These are phyloP conservation scores for Ophiothrix spiculata DNA, from an alignment of 35 echinoderm and acorn worm genomes.

Conservation along the genomic window DNA sequence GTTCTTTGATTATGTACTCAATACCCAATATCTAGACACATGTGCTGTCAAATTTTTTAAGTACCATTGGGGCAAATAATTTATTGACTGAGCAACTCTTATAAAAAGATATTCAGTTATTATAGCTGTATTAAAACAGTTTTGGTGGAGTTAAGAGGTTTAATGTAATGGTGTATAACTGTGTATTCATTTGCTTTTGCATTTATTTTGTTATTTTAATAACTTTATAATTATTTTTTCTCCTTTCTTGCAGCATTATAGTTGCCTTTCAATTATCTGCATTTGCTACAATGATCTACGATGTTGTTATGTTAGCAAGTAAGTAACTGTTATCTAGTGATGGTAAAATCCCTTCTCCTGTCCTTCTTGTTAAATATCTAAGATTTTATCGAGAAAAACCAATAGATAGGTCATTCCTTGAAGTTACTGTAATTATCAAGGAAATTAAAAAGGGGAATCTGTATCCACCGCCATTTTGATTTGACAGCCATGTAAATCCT, in stretches of 20 bases:
- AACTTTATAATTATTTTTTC: background rate
- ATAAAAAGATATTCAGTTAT: no score
- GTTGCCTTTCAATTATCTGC: conserved; percentile 36
- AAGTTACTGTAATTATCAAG: no score
- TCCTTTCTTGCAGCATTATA: conserved; percentile 19
- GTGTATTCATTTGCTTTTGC: background rate
- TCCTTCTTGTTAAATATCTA: no score
- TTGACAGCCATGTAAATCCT: no score
- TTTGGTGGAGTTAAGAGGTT: background rate
- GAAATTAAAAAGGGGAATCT: no score
- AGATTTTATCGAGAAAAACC: no score
- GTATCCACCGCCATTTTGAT: no score
- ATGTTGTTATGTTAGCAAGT: conserved; percentile 7
- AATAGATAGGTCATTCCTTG: no score
- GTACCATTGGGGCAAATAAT: background rate
- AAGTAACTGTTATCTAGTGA: no score
- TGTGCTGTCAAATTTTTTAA: background rate
- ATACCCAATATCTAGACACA: background rate
- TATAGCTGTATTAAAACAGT: background rate
- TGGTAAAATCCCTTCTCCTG: no score
- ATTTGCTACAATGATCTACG: conserved; percentile 26
- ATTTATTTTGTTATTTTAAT: background rate
- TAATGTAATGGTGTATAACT: background rate
- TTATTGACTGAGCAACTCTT: no score
- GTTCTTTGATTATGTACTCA: background rate